Percentiles rank a stretch among this genome's conserved stretches.
Evolutionary conservation across 2,113 vertebrate genomes (phyloP).

Genomic region (Rafetus swinhoei): DNA sequence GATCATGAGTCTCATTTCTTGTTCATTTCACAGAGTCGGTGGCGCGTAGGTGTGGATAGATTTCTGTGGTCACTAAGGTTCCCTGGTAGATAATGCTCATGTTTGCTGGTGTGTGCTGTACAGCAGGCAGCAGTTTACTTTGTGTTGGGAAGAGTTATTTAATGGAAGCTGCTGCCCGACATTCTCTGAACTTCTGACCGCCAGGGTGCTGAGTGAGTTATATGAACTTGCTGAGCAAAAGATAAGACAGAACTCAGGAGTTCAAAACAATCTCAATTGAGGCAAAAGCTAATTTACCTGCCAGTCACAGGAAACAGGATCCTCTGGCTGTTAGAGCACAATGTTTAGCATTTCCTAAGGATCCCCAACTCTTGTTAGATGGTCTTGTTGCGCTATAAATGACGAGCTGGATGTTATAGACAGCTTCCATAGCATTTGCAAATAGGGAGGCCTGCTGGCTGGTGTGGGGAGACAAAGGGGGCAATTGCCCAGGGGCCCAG

Average conservation of each 20-base stretch:
- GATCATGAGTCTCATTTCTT: neutral
- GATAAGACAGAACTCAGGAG: neutral
- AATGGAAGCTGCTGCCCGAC: neutral
- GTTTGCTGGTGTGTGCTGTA: neutral
- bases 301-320: neutral
- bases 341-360: neutral
- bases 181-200: neutral
- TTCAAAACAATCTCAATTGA: rapidly evolving
- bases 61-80: neutral
- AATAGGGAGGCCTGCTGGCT: neutral
- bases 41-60: neutral
- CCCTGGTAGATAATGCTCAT: neutral
- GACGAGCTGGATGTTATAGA: neutral
- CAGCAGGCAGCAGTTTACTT: neutral
- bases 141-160: neutral
- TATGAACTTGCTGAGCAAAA: neutral
- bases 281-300: neutral
- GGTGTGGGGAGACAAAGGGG: too few relatives aligned
- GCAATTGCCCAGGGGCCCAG: too few relatives aligned
- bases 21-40: neutral
- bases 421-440: neutral
- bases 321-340: neutral
- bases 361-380: neutral
- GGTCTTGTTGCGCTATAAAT: neutral
- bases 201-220: neutral